Percentiles rank a stretch among this genome's conserved stretches.
Evolutionary conservation across 2,888 invertebrate species (phyloP).

Genomic region (Pecten maximus): DNA sequence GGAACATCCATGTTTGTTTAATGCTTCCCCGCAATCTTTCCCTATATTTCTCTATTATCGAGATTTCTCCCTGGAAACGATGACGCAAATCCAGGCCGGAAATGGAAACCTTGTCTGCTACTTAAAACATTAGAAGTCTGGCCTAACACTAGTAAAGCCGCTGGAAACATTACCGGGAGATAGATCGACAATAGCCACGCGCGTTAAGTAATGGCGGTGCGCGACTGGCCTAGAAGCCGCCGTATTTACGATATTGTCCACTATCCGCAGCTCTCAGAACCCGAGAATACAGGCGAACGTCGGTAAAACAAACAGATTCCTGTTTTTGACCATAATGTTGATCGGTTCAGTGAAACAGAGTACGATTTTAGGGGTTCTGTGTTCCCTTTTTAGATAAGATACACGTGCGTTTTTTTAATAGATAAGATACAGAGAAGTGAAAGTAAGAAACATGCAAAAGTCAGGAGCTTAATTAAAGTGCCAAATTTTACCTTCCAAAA

Average conservation of each 20-base stretch:
- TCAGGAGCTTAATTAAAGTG: background rate
- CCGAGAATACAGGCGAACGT: background rate
- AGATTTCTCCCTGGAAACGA: background rate
- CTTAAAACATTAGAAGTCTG: background rate
- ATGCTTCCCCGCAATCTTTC: background rate
- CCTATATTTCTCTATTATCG: background rate
- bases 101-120: background rate
- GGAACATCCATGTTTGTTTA: background rate
- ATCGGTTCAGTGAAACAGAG: background rate
- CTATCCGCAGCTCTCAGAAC: too few species aligned
- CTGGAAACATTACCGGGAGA: background rate
- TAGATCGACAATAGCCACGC: background rate
- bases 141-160: background rate
- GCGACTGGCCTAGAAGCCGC: background rate
- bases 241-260: background rate
- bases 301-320: background rate
- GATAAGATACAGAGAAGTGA: background rate
- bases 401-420: background rate
- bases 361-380: background rate
- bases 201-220: background rate
- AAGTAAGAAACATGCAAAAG: background rate
- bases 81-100: background rate
- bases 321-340: background rate
- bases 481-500: background rate
- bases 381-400: background rate